phyloP scores from a whole-genome alignment of 2,113 vertebrate species.

The Electrona antarctica region DNA sequence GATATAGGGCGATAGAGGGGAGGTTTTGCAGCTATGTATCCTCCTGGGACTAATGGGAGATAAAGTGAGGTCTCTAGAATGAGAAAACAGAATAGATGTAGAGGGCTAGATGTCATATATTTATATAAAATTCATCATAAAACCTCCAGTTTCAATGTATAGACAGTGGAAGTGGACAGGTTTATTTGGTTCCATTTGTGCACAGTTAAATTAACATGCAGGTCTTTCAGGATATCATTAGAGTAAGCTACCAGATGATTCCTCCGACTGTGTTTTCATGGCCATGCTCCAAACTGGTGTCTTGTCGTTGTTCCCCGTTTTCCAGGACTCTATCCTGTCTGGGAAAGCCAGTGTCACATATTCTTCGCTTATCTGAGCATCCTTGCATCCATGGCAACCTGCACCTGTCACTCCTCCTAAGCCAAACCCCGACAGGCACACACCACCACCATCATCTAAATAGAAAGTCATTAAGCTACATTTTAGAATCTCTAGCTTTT shows the following conservation, averaged over 20 bases:
- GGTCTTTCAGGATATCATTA: neutral
- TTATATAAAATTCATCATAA: too few relatives aligned
- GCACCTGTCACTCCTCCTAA: constrained; percentile 6
- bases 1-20: constrained; percentile 81
- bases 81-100: neutral
- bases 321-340: constrained; percentile 71
- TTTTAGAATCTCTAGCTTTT: neutral
- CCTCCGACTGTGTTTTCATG: constrained; percentile 13
- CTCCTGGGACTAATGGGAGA: constrained; percentile 84
- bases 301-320: constrained; percentile 61
- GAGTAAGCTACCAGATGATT: constrained; percentile 49
- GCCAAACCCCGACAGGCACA: constrained; percentile 72
- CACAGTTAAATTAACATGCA: neutral
- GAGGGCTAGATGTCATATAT: too few relatives aligned
- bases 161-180: too few relatives aligned
- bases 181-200: too few relatives aligned
- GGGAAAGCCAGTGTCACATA: constrained; percentile 74
- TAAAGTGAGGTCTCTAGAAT: constrained; percentile 35
- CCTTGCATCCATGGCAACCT: constrained; percentile 71
- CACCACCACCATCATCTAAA: constrained; percentile 46
- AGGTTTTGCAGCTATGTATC: constrained; percentile 76
- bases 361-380: constrained; percentile 78
- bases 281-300: constrained; percentile 72
- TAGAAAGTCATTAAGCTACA: neutral
- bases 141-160: too few relatives aligned